Base-by-base conservation (phyloP, 2,113 vertebrate genomes). In the Connochaetes taurinus region DNA sequence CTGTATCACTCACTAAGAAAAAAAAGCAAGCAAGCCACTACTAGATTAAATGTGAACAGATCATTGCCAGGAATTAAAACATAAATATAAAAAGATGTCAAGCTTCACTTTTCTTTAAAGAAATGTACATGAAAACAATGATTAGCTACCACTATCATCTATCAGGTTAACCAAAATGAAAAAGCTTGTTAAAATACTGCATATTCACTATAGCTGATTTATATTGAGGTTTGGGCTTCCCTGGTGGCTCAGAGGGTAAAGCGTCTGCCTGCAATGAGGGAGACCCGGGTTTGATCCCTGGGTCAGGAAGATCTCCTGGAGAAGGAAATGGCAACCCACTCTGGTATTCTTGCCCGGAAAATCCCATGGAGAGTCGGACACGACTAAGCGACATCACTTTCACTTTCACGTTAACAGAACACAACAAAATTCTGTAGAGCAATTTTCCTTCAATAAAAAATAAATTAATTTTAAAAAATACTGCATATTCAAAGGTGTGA, bases 1-100 rank as follows among this genome's bases (percentile, higher is more conserved):
- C 23, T 64, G 43, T 60, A 53, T 89, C 33, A 36, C 33, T 80
- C 87, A 78, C 25, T 29, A 27, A 78, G 45, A 45, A 16, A 47
- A 78, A 78, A 82, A 82, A 90, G 6, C 82, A 81, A 91, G 29
- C 8, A 83, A 96, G 43, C n/a, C n/a, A 78, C 31, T 21, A 53
- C 64, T 83, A 93, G 93, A 95, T 91, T 87, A 91, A 95, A 88
- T 7, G 25, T 7, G 33, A 91, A 83, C 62, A 94, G 57, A 95
- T 15, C 74, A 55, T 47, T 96, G 87, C 33, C n/a, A 91, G 76
- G 90, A 90, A 74, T 83, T 93, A 93, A 92, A 82, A 82, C 55
- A 40, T 74, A 96, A 97, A 71, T 64, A 87, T 33, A 19, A 92
- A 83, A 95, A 19, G 52, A 83, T n/a, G 6, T 93, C 57, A 81